A percentile compares a stretch with the other conserved stretches of the same genome.
Evolutionary conservation across 2,797 vertebrate species (phyloP).

Genomic region (Meriones psammophilus): DNA sequence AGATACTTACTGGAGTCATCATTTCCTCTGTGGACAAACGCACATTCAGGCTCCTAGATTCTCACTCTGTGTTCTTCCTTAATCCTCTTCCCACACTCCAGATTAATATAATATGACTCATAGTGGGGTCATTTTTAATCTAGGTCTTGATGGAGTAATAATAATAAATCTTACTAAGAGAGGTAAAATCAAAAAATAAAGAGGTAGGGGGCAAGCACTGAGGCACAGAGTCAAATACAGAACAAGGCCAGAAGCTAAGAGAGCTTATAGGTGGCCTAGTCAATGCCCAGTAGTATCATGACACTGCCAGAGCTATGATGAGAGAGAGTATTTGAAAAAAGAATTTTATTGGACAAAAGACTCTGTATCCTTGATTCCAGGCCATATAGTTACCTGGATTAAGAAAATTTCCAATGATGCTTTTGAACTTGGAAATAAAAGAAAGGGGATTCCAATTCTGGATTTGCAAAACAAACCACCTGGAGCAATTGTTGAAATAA

Average conservation of each 20-base stretch:
- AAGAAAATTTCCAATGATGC: conserved; percentile 14
- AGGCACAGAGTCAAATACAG: background rate
- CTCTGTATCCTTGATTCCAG: conserved; percentile 35
- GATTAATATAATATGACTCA: conserved; percentile 44
- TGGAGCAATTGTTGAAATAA: conserved; percentile 31
- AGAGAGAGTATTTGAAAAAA: background rate
- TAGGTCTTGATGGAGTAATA: background rate
- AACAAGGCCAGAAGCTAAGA: background rate
- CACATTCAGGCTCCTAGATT: conserved; percentile 69
- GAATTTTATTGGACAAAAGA: conserved; percentile 22
- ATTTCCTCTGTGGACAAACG: conserved; percentile 85
- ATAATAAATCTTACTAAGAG: background rate
- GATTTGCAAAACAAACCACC: background rate
- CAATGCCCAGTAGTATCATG: background rate
- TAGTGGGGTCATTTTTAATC: conserved; percentile 8
- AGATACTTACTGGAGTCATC: conserved; percentile 75
- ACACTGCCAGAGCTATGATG: background rate
- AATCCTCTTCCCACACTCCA: background rate
- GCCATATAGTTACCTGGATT: conserved; percentile 26
- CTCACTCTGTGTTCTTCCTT: background rate
- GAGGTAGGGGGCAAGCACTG: background rate
- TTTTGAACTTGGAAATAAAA: conserved; percentile 55
- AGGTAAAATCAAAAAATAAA: background rate
- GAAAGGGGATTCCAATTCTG: background rate
- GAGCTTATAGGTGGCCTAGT: background rate